These are phyloP conservation scores for Folsomia manolachei DNA, from an alignment of 2,888 invertebrate species.

Conservation along the genomic window DNA sequence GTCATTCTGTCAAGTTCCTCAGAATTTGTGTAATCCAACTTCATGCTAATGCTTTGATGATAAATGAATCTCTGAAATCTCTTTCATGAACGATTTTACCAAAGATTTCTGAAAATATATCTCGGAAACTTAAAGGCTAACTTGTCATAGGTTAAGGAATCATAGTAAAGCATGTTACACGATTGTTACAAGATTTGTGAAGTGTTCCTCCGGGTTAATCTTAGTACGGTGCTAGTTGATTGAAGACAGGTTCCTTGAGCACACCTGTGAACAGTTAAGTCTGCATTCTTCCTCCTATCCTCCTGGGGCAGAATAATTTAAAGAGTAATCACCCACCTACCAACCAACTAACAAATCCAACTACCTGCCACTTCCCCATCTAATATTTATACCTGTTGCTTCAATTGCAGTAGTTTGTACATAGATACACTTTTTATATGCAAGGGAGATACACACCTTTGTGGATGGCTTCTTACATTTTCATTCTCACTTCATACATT, in stretches of 20 bases:
- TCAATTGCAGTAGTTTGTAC: no score
- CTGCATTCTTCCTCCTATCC: not conserved
- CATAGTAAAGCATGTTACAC: no score
- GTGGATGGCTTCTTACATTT: not conserved
- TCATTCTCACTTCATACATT: not conserved
- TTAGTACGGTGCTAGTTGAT: not conserved
- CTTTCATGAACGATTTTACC: no score
- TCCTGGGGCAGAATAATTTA: conserved; percentile 8
- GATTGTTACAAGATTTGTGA: not conserved
- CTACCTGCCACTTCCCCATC: not conserved
- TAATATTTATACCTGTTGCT: not conserved
- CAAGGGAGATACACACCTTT: no score
- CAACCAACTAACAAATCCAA: not conserved
- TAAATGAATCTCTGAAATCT: no score
- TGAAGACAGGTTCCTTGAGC: conserved; percentile 7
- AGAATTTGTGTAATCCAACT: no score
- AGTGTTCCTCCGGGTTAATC: not conserved
- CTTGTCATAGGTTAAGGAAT: no score
- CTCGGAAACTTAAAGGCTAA: no score
- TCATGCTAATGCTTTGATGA: no score
- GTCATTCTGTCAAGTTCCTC: no score
- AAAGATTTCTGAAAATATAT: no score
- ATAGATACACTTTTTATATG: not conserved
- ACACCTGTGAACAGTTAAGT: conserved; percentile 10
- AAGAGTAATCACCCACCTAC: conserved; percentile 8